phyloP scores from a whole-genome alignment of 2,888 invertebrate species.

The Mythimna impura region DNA sequence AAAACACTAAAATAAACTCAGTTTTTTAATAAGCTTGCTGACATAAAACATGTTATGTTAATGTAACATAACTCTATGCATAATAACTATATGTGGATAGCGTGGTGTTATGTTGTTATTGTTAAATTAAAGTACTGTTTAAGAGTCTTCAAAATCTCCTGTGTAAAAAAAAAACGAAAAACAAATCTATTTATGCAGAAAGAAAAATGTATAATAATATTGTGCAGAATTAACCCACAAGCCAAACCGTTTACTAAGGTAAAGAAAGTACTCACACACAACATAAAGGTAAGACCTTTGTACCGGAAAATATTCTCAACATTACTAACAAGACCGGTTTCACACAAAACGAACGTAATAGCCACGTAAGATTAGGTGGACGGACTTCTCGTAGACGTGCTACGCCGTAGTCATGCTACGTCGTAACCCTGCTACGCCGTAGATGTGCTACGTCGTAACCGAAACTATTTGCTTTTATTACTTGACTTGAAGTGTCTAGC shows the following conservation, averaged over 20 bases:
- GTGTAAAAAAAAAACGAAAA: not conserved
- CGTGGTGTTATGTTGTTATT: not conserved
- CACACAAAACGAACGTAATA: constrained; percentile 33
- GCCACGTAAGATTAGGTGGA: constrained; percentile 35
- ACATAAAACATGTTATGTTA: too few species aligned
- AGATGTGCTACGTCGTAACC: constrained; percentile 27
- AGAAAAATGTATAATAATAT: too few species aligned
- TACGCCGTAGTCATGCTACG: constrained; percentile 43
- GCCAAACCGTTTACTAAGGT: constrained; percentile 7
- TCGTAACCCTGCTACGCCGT: constrained; percentile 18
- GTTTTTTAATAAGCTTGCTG: too few species aligned
- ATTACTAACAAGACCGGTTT: constrained; percentile 30
- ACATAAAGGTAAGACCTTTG: constrained; percentile 5
- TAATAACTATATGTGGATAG: too few species aligned
- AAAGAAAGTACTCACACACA: not conserved
- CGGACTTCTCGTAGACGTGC: constrained; percentile 54
- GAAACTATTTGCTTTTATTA: constrained; percentile 43
- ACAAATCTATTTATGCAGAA: not conserved
- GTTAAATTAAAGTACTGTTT: too few species aligned
- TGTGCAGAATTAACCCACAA: not conserved
- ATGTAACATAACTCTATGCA: too few species aligned
- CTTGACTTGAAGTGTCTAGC: constrained; percentile 13
- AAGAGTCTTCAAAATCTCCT: not conserved
- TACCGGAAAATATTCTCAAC: constrained; percentile 15
- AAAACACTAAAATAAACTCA: too few species aligned